Evolutionary conservation across 1,140 invertebrate species (phyloP).

Genomic region (Drosophila jambulina): DNA sequence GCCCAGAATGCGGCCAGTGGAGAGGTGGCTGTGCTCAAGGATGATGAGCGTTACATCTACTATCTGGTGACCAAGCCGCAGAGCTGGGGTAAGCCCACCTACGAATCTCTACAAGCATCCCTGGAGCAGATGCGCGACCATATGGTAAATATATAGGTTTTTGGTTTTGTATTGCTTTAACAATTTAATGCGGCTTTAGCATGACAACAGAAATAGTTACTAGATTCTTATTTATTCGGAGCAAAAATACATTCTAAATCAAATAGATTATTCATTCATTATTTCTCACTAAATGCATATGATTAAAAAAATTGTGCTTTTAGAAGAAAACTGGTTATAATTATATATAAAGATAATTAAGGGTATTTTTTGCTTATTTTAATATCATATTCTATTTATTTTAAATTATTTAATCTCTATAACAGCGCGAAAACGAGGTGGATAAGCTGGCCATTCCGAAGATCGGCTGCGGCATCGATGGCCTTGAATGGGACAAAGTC

Average conservation of each 20-base stretch:
- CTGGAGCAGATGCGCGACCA: slow-evolving; percentile 85
- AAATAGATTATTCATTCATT: background rate
- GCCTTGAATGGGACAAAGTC: slow-evolving; percentile 87
- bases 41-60: slow-evolving; percentile 86
- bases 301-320: too few species aligned
- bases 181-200: background rate
- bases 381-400: background rate
- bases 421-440: slow-evolving; percentile 84
- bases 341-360: background rate
- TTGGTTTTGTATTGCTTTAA: background rate
- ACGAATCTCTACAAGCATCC: slow-evolving; percentile 84
- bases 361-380: background rate
- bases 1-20: slow-evolving; percentile 84
- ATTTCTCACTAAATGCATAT: too few species aligned
- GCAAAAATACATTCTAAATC: background rate
- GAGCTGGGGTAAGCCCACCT: slow-evolving; percentile 85
- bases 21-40: slow-evolving; percentile 86
- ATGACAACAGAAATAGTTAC: background rate
- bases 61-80: slow-evolving; percentile 86
- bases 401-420: slow-evolving; percentile 5
- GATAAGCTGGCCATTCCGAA: slow-evolving; percentile 87
- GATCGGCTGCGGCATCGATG: slow-evolving; percentile 89
- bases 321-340: background rate
- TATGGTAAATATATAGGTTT: slow-evolving; percentile 65
- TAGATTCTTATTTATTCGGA: background rate